phyloP scores from a whole-genome alignment of 2,797 vertebrate species.

The Enteromius thamalakanensis region DNA sequence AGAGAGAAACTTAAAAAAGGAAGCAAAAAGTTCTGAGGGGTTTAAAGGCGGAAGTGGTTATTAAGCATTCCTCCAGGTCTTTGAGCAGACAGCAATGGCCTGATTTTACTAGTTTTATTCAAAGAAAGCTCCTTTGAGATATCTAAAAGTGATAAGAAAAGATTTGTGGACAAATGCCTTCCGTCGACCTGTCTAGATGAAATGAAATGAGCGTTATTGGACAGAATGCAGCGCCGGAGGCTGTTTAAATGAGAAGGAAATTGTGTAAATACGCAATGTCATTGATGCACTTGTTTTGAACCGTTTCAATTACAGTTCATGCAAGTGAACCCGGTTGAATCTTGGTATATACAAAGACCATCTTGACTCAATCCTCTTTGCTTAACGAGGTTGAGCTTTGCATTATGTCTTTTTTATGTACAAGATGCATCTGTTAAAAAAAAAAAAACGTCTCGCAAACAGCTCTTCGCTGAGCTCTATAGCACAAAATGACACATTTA shows the following conservation, averaged over 20 bases:
- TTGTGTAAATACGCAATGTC: neutral
- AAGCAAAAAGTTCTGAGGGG: neutral
- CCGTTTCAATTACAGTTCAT: neutral
- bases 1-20: neutral
- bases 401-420: neutral
- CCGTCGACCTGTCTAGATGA: neutral
- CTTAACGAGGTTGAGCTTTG: neutral
- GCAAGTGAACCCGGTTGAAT: neutral
- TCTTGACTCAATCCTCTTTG: constrained; percentile 5
- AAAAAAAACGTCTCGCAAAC: neutral
- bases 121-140: neutral
- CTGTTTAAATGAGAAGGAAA: constrained; percentile 15
- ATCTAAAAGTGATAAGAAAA: neutral
- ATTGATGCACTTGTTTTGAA: constrained; percentile 2
- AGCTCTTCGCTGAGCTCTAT: neutral
- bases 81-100: constrained; percentile 1
- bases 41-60: constrained; percentile 7
- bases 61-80: constrained; percentile 13
- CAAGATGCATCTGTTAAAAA: neutral
- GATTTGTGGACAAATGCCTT: neutral
- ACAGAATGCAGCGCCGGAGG: neutral
- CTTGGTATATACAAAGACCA: neutral
- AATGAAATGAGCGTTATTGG: neutral
- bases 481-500: constrained; percentile 8
- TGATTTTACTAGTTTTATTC: constrained; percentile 3